Base-by-base conservation (phyloP, 2,888 invertebrate species). In the Hirudinaria manillensis region DNA sequence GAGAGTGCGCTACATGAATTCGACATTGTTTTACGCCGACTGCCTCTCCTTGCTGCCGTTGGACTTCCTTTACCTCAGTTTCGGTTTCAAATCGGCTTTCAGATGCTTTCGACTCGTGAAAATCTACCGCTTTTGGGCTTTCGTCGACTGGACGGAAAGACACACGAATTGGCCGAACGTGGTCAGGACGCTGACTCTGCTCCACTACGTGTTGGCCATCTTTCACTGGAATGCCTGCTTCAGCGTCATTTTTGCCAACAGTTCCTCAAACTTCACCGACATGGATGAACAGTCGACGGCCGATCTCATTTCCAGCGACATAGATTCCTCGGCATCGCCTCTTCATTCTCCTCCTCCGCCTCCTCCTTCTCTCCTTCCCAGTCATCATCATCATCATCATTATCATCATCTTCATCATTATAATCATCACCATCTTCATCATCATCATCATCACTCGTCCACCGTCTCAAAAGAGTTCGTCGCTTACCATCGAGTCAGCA, bases 141-240 rank as follows among this genome's bases (percentile, higher is more conserved):
- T 97, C 87, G 92, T 97, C 91, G 97, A 98, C 88, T 90, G 96
- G 82, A 97, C 96, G 77, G 98, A 98, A 87, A 90, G 97, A 79
- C 97, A 98, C 86, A 97, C 97, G 82, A 98, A 97, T 89, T 98
- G 96, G 88, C 97, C 97, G 80, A 98, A 98, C 88, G 89, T 96
- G 83, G 94, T 86, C 74, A 80, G 86, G 21, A 83, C 85, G 0
- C 71, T 83, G 13, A 83, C 84, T 16, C 79, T 86, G 29, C 81
- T 85, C 77, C 95, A 96, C 89, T 95, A 95, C 89, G 90, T 96
- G 85, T 89, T 96, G 88, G 94, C 95, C 88, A 93, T 96, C 87
- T 97, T 97, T 88, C 98, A 98, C 89, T 98, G 97, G 97, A 98
- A 98, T 88, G 96, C 96, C 85, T 98, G 97, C 88, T 89, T 98